phyloP scores from a whole-genome alignment of 2,797 vertebrate species.

The Chlorospingus semifuscus region DNA sequence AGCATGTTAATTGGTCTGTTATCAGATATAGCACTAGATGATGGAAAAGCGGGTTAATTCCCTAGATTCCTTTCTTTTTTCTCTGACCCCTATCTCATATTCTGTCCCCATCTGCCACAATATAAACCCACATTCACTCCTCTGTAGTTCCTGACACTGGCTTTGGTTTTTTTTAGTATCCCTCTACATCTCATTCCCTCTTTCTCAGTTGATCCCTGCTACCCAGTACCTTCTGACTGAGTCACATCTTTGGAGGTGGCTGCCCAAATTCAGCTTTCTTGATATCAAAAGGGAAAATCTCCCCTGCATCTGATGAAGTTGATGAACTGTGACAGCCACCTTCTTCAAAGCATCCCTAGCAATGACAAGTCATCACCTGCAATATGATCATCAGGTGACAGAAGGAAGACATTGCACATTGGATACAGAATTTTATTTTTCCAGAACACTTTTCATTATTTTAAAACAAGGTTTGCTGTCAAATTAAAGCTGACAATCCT shows the following conservation, averaged over 20 bases:
- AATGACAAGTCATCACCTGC: neutral
- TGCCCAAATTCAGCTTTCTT: neutral
- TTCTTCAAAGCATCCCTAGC: neutral
- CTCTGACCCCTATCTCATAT: neutral
- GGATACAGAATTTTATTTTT: neutral
- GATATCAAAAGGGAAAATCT: neutral
- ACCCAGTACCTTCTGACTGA: neutral
- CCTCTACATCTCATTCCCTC: neutral
- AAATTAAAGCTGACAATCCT: neutral
- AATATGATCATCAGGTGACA: neutral
- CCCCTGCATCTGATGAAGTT: neutral
- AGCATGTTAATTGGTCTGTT: neutral
- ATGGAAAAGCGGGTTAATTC: neutral
- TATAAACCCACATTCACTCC: neutral
- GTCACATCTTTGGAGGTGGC: neutral
- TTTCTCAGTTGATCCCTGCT: neutral
- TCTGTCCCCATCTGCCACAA: neutral
- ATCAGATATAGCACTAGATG: neutral
- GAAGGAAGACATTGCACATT: neutral
- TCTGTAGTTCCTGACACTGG: neutral
- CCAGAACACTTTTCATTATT: neutral
- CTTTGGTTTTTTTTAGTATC: neutral
- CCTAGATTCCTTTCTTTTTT: neutral
- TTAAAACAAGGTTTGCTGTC: neutral
- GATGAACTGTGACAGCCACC: neutral